These are phyloP conservation scores for Patiria miniata DNA, from an alignment of 35 echinoderm and acorn worm species.

Conservation along the genomic window DNA sequence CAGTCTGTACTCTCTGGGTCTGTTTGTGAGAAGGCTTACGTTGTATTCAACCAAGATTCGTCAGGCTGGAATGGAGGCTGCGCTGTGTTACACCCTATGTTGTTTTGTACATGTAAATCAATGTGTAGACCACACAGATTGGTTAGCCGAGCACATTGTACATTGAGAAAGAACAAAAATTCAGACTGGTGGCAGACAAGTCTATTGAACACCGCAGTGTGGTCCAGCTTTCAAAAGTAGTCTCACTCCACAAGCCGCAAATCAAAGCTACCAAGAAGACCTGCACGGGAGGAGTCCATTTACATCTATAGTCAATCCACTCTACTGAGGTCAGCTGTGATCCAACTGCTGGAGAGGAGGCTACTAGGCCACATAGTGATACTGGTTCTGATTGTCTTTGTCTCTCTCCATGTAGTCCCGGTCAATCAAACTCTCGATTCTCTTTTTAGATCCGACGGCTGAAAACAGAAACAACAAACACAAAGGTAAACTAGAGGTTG, in stretches of 20 bases:
- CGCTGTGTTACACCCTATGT: background rate
- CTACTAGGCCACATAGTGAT: slow-evolving; percentile 94
- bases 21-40: too few relatives aligned
- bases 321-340: background rate
- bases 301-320: background rate
- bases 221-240: background rate
- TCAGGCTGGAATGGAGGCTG: slow-evolving; percentile 5
- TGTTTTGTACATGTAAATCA: background rate
- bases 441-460: slow-evolving; percentile 96
- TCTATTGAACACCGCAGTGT: background rate
- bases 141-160: background rate
- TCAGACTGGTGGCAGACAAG: too few relatives aligned
- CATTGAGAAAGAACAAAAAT: too few relatives aligned
- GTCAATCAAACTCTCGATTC: slow-evolving; percentile 97
- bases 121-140: background rate
- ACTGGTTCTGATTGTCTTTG: slow-evolving; percentile 93
- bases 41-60: background rate
- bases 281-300: slow-evolving; percentile 14
- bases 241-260: background rate
- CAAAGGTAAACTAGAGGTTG: background rate
- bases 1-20: too few relatives aligned
- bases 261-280: background rate
- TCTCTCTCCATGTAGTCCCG: slow-evolving; percentile 98
- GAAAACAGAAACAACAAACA: slow-evolving; percentile 11
- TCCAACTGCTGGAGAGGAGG: background rate